Conservation (phyloP, 2,888 invertebrate species). For the Clanis bilineata region DNA sequence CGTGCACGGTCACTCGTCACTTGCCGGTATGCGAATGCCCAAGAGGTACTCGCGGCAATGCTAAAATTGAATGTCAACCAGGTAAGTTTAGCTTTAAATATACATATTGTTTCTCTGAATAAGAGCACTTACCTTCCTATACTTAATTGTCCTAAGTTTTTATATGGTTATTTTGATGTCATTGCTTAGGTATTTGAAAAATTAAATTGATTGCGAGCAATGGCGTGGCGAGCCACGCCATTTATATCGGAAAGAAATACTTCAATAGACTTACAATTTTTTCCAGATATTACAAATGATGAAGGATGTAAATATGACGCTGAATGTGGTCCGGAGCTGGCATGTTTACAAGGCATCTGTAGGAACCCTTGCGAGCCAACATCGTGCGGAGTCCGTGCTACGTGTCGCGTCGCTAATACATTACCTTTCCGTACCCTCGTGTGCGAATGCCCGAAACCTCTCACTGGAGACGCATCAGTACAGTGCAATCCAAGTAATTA, state of each 20-base stretch:
- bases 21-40: constrained; percentile 90
- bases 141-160: too few relatives aligned
- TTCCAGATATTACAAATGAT: constrained; percentile 67
- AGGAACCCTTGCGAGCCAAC: constrained; percentile 90
- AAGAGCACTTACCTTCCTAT: too few relatives aligned
- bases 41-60: constrained; percentile 90
- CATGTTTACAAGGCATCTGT: constrained; percentile 90
- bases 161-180: too few relatives aligned
- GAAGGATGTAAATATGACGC: constrained; percentile 89
- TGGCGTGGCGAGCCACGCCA: too few relatives aligned
- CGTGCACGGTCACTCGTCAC: constrained; percentile 90
- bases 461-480: constrained; percentile 92
- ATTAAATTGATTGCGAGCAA: too few relatives aligned
- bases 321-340: constrained; percentile 92
- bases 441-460: constrained; percentile 92
- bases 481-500: constrained; percentile 90
- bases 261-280: too few relatives aligned
- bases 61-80: constrained; percentile 84
- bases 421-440: constrained; percentile 93
- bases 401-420: constrained; percentile 92
- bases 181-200: too few relatives aligned
- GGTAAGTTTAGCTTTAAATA: constrained; percentile 53
- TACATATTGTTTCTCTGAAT: too few relatives aligned
- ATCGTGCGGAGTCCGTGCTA: constrained; percentile 91
- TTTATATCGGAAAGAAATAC: too few relatives aligned